Conservation (phyloP, 92 coral and sea anemone species). For the Galaxea fascicularis region DNA sequence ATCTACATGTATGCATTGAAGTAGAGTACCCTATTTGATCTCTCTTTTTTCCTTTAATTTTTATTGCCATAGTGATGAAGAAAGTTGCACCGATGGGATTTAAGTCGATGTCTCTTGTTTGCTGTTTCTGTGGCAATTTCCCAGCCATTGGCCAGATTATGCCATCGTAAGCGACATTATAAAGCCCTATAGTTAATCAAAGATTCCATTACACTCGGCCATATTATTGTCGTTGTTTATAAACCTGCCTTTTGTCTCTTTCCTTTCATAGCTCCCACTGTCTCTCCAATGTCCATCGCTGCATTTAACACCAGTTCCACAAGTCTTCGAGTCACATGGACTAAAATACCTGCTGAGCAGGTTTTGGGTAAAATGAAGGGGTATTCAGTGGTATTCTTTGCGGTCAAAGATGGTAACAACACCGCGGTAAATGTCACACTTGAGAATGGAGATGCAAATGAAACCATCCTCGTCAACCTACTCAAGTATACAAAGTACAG, state of each 20-base stretch:
- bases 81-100: no score
- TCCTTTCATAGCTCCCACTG: neutral
- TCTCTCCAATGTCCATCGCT: conserved; percentile 23
- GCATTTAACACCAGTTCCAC: conserved; percentile 73
- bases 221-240: neutral
- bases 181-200: no score
- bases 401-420: conserved; percentile 5
- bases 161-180: no score
- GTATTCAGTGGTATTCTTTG: conserved; percentile 42
- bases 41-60: no score
- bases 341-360: conserved; percentile 46
- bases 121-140: no score
- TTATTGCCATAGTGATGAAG: no score
- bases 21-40: no score
- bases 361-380: conserved; percentile 62
- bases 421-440: neutral
- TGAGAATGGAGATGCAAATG: neutral
- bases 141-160: no score
- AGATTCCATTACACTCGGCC: no score
- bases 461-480: conserved; percentile 14
- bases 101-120: no score
- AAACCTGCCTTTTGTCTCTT: neutral
- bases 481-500: conserved; percentile 48
- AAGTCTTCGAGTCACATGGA: conserved; percentile 69
- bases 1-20: no score